A percentile compares a stretch with the other conserved stretches of the same genome.
These are phyloP conservation scores for Apodemus agrarius DNA, from an alignment of 2,797 vertebrate genomes.

Conservation along the genomic window DNA sequence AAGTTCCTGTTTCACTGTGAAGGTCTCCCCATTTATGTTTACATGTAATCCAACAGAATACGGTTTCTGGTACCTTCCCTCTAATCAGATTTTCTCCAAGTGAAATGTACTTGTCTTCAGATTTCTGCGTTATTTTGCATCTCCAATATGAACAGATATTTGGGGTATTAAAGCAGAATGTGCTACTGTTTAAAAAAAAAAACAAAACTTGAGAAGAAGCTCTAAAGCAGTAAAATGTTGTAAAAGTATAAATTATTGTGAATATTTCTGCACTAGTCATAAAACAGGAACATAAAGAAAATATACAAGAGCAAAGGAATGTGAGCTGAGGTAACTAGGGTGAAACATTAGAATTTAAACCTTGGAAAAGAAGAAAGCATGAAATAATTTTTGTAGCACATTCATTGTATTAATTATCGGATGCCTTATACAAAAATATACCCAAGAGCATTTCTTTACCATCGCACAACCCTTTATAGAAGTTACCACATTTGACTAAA, in stretches of 20 bases:
- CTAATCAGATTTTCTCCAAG: conserved; percentile 41
- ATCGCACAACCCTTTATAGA: not conserved
- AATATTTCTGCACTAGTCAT: not conserved
- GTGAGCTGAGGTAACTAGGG: too few relatives aligned
- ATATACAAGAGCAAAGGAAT: not conserved
- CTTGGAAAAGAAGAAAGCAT: not conserved
- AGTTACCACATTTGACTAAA: not conserved
- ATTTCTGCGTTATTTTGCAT: conserved; percentile 36
- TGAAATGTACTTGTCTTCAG: conserved; percentile 36
- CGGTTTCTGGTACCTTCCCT: conserved; percentile 68
- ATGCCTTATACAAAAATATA: not conserved
- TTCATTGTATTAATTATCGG: not conserved
- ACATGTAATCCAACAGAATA: conserved; percentile 11
- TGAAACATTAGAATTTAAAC: not conserved
- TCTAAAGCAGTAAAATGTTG: not conserved
- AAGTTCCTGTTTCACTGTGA: not conserved
- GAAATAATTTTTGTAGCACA: not conserved
- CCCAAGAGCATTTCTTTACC: not conserved
- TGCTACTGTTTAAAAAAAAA: not conserved
- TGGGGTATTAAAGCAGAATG: conserved; percentile 81
- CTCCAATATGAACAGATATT: conserved; percentile 45
- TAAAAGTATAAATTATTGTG: not conserved
- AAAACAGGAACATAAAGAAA: not conserved
- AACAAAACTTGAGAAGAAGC: not conserved
- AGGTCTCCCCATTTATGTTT: conserved; percentile 10